Conservation (phyloP, 2,888 invertebrate species). For the Harpagoxenus sublaevis region DNA sequence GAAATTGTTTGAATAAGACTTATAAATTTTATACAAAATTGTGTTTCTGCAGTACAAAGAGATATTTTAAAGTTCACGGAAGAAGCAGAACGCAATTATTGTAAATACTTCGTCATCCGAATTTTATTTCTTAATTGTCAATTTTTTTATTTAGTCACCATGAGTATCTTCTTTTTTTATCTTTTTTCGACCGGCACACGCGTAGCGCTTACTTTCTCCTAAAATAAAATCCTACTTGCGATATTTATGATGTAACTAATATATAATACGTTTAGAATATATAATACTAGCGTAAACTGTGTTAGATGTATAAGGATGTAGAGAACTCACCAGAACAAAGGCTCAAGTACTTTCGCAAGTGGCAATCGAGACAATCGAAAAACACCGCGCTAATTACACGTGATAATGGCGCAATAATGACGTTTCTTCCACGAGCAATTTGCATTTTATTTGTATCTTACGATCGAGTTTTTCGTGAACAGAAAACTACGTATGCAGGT, state of each 20-base stretch:
- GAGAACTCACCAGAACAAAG: conserved; percentile 9
- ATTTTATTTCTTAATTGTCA: not conserved
- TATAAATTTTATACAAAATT: not conserved
- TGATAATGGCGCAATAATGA: conserved; percentile 36
- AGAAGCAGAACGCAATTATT: not conserved
- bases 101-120: conserved; percentile 30
- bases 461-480: conserved; percentile 8
- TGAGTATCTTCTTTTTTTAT: not conserved
- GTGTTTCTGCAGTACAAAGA: not conserved
- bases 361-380: conserved; percentile 40
- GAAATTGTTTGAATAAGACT: not conserved
- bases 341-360: conserved; percentile 67
- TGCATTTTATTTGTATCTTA: conserved; percentile 49
- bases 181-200: conserved; percentile 67
- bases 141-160: not conserved
- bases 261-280: conserved; percentile 12
- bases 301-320: not conserved
- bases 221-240: conserved; percentile 10
- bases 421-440: conserved; percentile 54
- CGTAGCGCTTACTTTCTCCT: conserved; percentile 69
- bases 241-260: not conserved
- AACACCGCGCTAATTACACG: conserved; percentile 14
- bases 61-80: not conserved
- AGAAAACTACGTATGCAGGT: not conserved
- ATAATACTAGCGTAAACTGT: conserved; percentile 16